Evolutionary conservation across 2,888 invertebrate genomes (phyloP).

Genomic region (Cordilura impudica): DNA sequence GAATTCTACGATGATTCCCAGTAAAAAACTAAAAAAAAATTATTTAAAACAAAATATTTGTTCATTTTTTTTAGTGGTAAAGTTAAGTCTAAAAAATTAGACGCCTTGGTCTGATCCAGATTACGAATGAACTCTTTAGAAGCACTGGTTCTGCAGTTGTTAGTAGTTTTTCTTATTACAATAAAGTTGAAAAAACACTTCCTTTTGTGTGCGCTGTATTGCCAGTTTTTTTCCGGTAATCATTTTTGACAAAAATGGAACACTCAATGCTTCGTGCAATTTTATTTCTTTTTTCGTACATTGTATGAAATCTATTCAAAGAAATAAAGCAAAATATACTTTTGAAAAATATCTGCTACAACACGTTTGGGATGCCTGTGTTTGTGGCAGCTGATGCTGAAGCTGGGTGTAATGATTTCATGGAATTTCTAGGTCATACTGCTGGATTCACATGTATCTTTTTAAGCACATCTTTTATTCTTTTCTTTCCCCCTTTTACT

Average conservation of each 20-base stretch:
- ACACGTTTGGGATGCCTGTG: conserved; percentile 16
- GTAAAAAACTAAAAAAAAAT: too few relatives aligned
- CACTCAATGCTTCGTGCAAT: neutral
- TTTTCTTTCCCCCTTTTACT: neutral
- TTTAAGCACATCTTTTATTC: neutral
- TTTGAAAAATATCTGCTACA: conserved; percentile 34
- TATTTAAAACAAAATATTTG: too few relatives aligned
- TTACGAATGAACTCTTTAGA: too few relatives aligned
- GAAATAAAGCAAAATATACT: conserved; percentile 1
- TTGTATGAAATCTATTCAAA: neutral
- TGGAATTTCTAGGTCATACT: conserved; percentile 48
- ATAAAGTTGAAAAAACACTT: too few relatives aligned
- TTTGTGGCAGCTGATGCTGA: conserved; percentile 27
- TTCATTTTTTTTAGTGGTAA: too few relatives aligned
- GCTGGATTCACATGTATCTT: conserved; percentile 7
- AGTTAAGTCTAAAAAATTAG: too few relatives aligned
- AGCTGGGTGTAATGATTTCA: conserved; percentile 10
- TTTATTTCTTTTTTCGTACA: neutral
- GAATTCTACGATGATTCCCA: too few relatives aligned
- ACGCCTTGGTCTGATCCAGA: too few relatives aligned
- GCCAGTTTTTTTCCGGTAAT: neutral
- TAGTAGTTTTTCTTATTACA: too few relatives aligned
- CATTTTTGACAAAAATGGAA: neutral
- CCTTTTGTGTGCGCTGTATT: too few relatives aligned
- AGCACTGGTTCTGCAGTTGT: too few relatives aligned